Conservation (phyloP, 2,113 vertebrate species). For the Crocuta crocuta region DNA sequence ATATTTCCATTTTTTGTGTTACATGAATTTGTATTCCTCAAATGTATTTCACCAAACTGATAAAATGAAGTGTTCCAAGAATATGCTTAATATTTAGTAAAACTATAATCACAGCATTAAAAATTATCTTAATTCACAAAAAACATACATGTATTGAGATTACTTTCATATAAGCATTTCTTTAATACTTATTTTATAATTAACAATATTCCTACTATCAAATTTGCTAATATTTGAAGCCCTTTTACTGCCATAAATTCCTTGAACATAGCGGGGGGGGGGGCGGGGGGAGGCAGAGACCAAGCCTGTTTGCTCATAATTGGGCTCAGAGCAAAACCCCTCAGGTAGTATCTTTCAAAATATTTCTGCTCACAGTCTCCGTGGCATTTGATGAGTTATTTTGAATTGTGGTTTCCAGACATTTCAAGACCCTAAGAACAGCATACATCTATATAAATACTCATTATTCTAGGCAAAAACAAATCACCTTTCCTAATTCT, state of each 20-base stretch:
- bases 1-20: slow-evolving; percentile 23
- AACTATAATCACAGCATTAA: slow-evolving; percentile 52
- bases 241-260: slow-evolving; percentile 52
- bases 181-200: slow-evolving; percentile 49
- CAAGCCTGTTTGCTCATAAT: slow-evolving; percentile 52
- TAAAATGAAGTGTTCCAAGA: background rate
- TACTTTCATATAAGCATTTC: slow-evolving; percentile 39
- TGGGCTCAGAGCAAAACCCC: slow-evolving; percentile 76
- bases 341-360: slow-evolving; percentile 65
- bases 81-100: slow-evolving; percentile 29
- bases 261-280: background rate
- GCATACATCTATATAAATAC: background rate
- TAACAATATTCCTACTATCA: slow-evolving; percentile 34
- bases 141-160: background rate
- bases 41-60: background rate
- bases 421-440: slow-evolving; percentile 46
- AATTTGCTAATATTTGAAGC: slow-evolving; percentile 53
- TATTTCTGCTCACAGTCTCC: slow-evolving; percentile 57
- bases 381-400: slow-evolving; percentile 69
- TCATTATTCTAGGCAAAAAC: slow-evolving; percentile 57
- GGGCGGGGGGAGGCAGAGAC: background rate
- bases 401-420: slow-evolving; percentile 58
- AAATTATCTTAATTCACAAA: background rate
- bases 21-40: slow-evolving; percentile 20
- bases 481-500: slow-evolving; percentile 50